A percentile compares a stretch with the other conserved stretches of the same genome.
These are phyloP conservation scores for Serilophus lunatus DNA, from an alignment of 2,113 vertebrate genomes.

Conservation along the genomic window DNA sequence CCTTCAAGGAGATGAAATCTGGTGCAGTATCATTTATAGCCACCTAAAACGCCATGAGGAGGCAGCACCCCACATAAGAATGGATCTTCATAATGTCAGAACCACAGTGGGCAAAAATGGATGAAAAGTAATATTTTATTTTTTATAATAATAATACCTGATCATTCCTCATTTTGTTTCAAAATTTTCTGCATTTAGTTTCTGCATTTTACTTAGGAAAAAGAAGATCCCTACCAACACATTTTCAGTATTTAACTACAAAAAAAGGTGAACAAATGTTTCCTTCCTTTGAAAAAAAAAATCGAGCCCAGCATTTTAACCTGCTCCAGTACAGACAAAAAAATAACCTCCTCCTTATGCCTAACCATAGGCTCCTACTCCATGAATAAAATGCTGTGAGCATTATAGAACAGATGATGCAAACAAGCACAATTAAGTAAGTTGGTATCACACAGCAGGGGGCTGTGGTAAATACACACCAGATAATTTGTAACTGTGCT, in stretches of 20 bases:
- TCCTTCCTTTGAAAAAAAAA: background rate
- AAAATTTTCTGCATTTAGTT: background rate
- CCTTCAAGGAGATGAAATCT: background rate
- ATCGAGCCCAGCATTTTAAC: background rate
- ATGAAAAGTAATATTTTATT: background rate
- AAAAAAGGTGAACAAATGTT: accelerated
- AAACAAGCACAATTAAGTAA: conserved; percentile 58
- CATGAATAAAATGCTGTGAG: background rate
- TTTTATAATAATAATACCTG: background rate
- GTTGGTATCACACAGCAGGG: conserved; percentile 11
- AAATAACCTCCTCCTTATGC: background rate
- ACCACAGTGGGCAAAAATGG: background rate
- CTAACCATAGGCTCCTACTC: background rate
- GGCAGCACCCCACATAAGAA: background rate
- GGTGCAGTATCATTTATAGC: background rate
- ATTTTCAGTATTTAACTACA: background rate
- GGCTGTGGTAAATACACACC: conserved; percentile 44
- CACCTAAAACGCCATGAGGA: background rate
- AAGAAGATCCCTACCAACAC: background rate
- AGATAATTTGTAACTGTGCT: conserved; percentile 7
- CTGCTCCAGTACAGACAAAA: background rate
- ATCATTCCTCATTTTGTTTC: background rate
- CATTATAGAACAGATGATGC: conserved; percentile 30
- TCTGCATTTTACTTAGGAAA: no score
- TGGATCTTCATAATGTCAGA: background rate